Evolutionary conservation across 2,888 invertebrate genomes (phyloP), one percentile per base, ranked within the genome.

Genomic region (Emmelina monodactyla): DNA sequence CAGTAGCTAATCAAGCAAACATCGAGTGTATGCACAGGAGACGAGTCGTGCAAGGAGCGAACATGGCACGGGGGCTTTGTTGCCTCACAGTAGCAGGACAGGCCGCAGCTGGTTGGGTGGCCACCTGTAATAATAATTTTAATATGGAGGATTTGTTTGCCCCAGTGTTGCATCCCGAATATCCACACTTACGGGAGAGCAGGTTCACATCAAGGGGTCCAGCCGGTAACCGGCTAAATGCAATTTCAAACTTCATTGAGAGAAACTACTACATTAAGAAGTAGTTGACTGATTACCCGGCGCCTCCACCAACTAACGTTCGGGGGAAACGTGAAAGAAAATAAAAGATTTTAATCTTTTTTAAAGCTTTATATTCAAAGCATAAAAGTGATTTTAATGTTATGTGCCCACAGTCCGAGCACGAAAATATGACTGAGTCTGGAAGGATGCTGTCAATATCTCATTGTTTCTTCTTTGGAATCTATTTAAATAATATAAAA

Each of bases 121-220:
- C 33, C 16, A 33, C 33, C 28, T 11, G 25, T 7, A 33, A 33
- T 13, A 6, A 15, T 12, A 33, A 33, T 11, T 33, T 33, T 16
- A 16, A 28, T 2, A 33, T 33, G 33, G 15, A 10, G 3, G 28
- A 16, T 2, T 7, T 15, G 4, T 33, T 28, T 7, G 28, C 14
- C 2, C 33, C 33, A 33, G 33, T 33, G 6, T 3, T 28, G 3
- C 33, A 33, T 33, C 14, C 16, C 16, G 33, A 33, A 11, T 33
- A 33, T 16, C 33, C 33, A 6, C 14, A 14, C 12, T 15, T 33
- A 2, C 14, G 33, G 6, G 14, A 33, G 14, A 10, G 14, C 3
- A 22, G 25, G 14, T 22, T 22, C n/a, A 25, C 10, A 15, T 14
- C 15, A 15, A 10, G n/a, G 10, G 16, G 31, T n/a, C 15, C 15